Percentiles rank a stretch among this genome's conserved stretches.
Evolutionary conservation across 1,140 invertebrate genomes (phyloP).

Genomic region (Macrocentrus cingulum): DNA sequence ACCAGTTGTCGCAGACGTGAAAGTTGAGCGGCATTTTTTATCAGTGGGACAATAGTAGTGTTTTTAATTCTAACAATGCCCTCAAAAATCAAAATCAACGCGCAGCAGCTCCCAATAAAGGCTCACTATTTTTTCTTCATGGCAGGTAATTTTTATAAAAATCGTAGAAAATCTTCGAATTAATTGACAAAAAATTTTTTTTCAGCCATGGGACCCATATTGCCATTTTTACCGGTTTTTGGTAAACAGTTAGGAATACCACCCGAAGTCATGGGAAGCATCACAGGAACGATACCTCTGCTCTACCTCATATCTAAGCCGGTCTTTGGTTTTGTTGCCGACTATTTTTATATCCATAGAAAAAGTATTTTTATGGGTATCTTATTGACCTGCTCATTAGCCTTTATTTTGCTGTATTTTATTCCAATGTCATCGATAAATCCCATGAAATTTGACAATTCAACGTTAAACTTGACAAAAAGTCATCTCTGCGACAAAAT

Average conservation of each 20-base stretch:
- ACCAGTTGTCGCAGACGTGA: no score
- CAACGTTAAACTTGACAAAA: conserved; percentile 6
- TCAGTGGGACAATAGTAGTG: no score
- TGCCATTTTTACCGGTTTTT: conserved; percentile 73
- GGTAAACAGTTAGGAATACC: conserved; percentile 76
- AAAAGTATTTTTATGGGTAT: conserved; percentile 71
- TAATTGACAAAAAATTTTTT: conserved; percentile 28
- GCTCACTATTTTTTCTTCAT: conserved; percentile 81
- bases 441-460: conserved; percentile 26
- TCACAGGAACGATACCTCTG: conserved; percentile 70
- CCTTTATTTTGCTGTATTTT: conserved; percentile 67
- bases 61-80: no score
- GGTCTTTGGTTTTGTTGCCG: conserved; percentile 70
- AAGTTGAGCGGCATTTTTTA: no score
- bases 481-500: conserved; percentile 1
- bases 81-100: conserved; percentile 66
- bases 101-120: conserved; percentile 72
- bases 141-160: conserved; percentile 60
- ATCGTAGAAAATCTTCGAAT: conserved; percentile 4
- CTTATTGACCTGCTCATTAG: conserved; percentile 64
- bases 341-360: conserved; percentile 65
- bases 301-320: conserved; percentile 74
- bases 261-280: conserved; percentile 69
- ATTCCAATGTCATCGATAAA: conserved; percentile 59
- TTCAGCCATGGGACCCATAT: conserved; percentile 74